phyloP scores from a whole-genome alignment of 1,140 invertebrate species.

The Heliothis virescens region DNA sequence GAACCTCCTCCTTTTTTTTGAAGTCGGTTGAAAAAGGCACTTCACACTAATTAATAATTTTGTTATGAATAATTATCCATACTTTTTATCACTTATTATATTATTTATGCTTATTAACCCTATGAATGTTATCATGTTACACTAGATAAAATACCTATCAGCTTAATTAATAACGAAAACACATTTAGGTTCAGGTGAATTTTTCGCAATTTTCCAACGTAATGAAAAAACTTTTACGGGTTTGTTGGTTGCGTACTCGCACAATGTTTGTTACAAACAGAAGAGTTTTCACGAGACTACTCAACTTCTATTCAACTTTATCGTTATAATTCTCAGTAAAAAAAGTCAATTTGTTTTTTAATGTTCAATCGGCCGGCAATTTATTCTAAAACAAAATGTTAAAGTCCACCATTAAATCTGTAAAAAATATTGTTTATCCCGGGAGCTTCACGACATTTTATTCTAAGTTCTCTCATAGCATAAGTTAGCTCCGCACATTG shows the following conservation, averaged over 20 bases:
- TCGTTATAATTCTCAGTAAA: background rate
- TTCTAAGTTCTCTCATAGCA: slow-evolving; percentile 1
- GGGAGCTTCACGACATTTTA: background rate
- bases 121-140: too few relatives aligned
- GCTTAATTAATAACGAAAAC: slow-evolving; percentile 4
- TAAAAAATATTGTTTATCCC: background rate
- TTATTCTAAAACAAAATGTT: background rate
- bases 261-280: slow-evolving; percentile 30
- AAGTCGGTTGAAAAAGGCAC: too few relatives aligned
- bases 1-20: too few relatives aligned
- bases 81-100: too few relatives aligned
- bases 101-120: too few relatives aligned
- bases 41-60: too few relatives aligned
- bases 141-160: background rate
- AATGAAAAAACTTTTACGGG: slow-evolving; percentile 27
- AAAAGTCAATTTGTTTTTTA: slow-evolving; percentile 22
- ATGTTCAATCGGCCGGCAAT: background rate
- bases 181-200: slow-evolving; percentile 10
- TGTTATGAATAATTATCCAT: too few relatives aligned
- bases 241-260: background rate
- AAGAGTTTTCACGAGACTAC: background rate
- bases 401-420: too few relatives aligned
- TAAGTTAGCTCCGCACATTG: slow-evolving; percentile 9
- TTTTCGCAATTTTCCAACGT: background rate
- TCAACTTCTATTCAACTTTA: slow-evolving; percentile 34